These are phyloP conservation scores for Emydoidea blandingii DNA, from an alignment of 2,797 vertebrate species.

Conservation along the genomic window DNA sequence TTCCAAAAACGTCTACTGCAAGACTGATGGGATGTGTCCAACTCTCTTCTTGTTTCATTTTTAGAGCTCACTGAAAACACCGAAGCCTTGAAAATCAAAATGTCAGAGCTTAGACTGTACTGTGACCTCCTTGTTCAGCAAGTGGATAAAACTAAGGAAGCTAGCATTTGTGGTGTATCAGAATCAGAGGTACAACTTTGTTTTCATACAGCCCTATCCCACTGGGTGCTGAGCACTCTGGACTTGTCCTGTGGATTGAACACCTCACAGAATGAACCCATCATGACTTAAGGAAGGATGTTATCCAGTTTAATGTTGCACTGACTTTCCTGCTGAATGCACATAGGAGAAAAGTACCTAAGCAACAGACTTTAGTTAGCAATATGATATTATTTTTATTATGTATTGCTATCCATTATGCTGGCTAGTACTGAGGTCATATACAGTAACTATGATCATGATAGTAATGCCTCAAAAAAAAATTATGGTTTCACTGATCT, in stretches of 20 bases:
- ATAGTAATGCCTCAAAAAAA: neutral
- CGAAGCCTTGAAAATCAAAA: constrained; percentile 95
- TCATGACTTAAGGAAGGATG: neutral
- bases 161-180: constrained; percentile 76
- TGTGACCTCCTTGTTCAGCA: constrained; percentile 98
- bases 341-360: neutral
- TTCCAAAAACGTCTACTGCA: neutral
- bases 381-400: neutral
- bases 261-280: neutral
- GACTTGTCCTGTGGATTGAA: neutral
- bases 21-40: neutral
- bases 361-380: neutral
- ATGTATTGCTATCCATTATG: neutral
- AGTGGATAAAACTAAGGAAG: constrained; percentile 95
- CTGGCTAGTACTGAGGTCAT: neutral
- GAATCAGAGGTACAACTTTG: constrained; percentile 76
- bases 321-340: neutral
- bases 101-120: constrained; percentile 97
- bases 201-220: neutral
- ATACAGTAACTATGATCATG: neutral
- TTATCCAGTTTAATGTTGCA: neutral
- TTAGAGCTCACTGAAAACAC: constrained; percentile 97
- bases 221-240: neutral
- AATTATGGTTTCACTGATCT: neutral
- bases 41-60: constrained; percentile 34